Conservation (phyloP, 2,113 vertebrate species). For the Centropus bengalensis region DNA sequence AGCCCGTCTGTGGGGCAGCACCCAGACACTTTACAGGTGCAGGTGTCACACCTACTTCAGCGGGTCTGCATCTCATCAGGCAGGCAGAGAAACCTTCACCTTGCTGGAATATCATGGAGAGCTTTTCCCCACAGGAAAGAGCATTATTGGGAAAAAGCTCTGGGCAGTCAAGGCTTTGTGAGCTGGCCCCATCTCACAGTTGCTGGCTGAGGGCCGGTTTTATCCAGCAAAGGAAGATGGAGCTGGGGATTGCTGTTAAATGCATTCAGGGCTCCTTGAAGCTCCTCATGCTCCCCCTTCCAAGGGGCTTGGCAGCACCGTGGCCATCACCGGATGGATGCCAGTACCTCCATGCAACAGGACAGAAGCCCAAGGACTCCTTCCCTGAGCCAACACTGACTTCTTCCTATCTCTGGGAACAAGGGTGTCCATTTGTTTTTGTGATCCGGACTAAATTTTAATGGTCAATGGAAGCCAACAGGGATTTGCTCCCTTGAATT, state of each 20-base stretch:
- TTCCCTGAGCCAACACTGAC: background rate
- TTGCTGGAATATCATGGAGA: background rate
- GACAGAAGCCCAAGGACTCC: background rate
- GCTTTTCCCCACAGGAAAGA: background rate
- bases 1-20: background rate
- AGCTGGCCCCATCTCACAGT: background rate
- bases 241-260: background rate
- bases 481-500: conserved; percentile 40
- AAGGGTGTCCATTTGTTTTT: background rate
- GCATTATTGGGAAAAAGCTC: background rate
- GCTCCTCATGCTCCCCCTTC: background rate
- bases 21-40: background rate
- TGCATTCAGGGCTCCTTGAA: background rate
- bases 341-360: background rate
- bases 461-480: background rate
- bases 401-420: background rate
- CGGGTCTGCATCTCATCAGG: background rate
- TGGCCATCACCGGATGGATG: background rate
- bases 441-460: background rate
- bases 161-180: background rate
- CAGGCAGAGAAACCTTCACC: background rate
- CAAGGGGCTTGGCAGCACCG: background rate
- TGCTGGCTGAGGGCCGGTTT: background rate
- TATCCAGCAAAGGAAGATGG: background rate
- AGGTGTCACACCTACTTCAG: background rate